These are phyloP conservation scores for Caenorhabditis japonica DNA, from an alignment of 2,888 invertebrate genomes.

Conservation along the genomic window DNA sequence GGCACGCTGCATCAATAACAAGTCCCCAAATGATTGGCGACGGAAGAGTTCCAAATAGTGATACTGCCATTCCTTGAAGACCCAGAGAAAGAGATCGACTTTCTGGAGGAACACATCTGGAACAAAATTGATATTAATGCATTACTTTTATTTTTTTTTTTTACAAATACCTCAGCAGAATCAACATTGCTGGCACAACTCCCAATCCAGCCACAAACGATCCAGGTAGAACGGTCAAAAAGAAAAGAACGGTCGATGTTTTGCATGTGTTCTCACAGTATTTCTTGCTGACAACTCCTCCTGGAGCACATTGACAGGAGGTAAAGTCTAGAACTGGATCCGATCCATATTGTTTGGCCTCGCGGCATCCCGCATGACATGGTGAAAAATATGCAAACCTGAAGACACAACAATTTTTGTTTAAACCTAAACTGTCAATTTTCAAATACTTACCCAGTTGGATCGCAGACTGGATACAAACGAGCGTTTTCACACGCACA, in stretches of 20 bases:
- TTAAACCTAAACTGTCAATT: constrained; percentile 1
- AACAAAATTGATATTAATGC: not conserved
- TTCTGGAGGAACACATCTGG: constrained; percentile 73
- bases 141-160: not conserved
- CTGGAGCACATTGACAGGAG: constrained; percentile 71
- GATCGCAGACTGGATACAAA: constrained; percentile 78
- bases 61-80: constrained; percentile 75
- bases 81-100: constrained; percentile 72
- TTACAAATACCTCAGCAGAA: constrained; percentile 60
- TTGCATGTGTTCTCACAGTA: constrained; percentile 71
- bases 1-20: constrained; percentile 78
- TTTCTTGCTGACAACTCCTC: constrained; percentile 70
- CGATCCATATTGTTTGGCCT: constrained; percentile 55
- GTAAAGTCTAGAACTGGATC: constrained; percentile 61
- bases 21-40: constrained; percentile 78
- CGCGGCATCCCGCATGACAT: constrained; percentile 77
- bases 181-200: constrained; percentile 68
- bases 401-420: constrained; percentile 1
- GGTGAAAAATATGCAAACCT: constrained; percentile 77
- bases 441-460: constrained; percentile 54
- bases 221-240: constrained; percentile 71
- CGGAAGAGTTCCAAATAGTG: constrained; percentile 76
- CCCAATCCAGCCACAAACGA: constrained; percentile 72
- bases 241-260: constrained; percentile 67
- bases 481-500: constrained; percentile 77